A percentile compares a stretch with the other conserved stretches of the same genome.
Conservation (phyloP, 2,797 vertebrate genomes). For the Hipposideros larvatus region DNA sequence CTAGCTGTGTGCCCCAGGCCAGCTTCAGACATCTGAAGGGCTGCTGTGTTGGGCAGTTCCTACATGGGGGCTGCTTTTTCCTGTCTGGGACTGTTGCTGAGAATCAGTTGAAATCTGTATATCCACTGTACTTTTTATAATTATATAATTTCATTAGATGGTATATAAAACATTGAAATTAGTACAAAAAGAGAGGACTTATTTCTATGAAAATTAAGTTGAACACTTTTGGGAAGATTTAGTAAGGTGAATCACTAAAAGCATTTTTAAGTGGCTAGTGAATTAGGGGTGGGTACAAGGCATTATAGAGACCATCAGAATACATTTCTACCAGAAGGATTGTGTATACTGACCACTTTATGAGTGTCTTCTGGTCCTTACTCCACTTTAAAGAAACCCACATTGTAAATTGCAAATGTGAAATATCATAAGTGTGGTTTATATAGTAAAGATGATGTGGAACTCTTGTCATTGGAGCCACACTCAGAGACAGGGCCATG, state of each 20-base stretch:
- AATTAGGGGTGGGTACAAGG: constrained; percentile 15
- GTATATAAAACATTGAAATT: constrained; percentile 21
- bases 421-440: not conserved
- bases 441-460: not conserved
- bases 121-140: not conserved
- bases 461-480: not conserved
- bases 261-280: not conserved
- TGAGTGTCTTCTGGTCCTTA: not conserved
- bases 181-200: not conserved
- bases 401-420: not conserved
- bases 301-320: not conserved
- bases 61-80: not conserved
- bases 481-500: not conserved
- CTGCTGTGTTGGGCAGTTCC: too few relatives aligned
- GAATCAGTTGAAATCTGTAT: not conserved
- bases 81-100: not conserved
- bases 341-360: not conserved
- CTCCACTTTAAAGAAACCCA: not conserved
- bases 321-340: not conserved
- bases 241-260: not conserved
- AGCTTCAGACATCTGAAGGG: not conserved
- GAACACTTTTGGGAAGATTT: constrained; percentile 26
- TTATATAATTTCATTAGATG: constrained; percentile 19
- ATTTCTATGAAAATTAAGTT: constrained; percentile 10
- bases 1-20: not conserved